Evolutionary conservation across 2,888 invertebrate species (phyloP).

Genomic region (Leptarthrus brevirostris): DNA sequence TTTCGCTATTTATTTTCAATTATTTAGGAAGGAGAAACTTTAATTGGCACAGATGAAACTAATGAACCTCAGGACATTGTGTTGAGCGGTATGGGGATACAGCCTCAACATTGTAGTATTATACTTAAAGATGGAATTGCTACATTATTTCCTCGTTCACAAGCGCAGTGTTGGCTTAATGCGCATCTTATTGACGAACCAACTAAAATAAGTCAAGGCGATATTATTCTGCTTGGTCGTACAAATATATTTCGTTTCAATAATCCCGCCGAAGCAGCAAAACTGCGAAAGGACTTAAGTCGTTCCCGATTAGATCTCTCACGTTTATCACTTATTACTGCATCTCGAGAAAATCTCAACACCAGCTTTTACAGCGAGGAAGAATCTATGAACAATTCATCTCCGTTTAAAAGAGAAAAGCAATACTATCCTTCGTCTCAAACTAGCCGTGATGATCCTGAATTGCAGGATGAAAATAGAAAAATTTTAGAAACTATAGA

Average conservation of each 20-base stretch:
- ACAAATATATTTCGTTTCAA: conserved; percentile 89
- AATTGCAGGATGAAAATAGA: conserved; percentile 74
- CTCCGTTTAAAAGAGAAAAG: conserved; percentile 63
- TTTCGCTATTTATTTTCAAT: not conserved
- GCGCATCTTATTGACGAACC: conserved; percentile 82
- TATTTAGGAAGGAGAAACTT: conserved; percentile 82
- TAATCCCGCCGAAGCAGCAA: conserved; percentile 89
- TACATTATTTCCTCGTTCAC: conserved; percentile 77
- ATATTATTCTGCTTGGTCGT: conserved; percentile 80
- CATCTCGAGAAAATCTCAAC: conserved; percentile 76
- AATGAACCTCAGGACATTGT: conserved; percentile 78
- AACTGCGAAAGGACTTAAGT: conserved; percentile 77
- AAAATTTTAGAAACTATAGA: conserved; percentile 76
- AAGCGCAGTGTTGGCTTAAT: conserved; percentile 86
- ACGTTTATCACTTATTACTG: conserved; percentile 81
- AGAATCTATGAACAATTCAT: conserved; percentile 59
- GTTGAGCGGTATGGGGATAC: conserved; percentile 79
- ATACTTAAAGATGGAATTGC: conserved; percentile 78
- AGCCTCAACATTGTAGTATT: conserved; percentile 82
- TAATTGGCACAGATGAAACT: conserved; percentile 83
- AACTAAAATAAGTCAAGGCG: conserved; percentile 83
- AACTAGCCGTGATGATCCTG: conserved; percentile 70
- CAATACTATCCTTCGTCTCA: conserved; percentile 65
- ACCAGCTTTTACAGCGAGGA: conserved; percentile 64
- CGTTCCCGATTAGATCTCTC: conserved; percentile 81